These are phyloP conservation scores for Megamerina dolium DNA, from an alignment of 2,888 invertebrate genomes.

Conservation along the genomic window DNA sequence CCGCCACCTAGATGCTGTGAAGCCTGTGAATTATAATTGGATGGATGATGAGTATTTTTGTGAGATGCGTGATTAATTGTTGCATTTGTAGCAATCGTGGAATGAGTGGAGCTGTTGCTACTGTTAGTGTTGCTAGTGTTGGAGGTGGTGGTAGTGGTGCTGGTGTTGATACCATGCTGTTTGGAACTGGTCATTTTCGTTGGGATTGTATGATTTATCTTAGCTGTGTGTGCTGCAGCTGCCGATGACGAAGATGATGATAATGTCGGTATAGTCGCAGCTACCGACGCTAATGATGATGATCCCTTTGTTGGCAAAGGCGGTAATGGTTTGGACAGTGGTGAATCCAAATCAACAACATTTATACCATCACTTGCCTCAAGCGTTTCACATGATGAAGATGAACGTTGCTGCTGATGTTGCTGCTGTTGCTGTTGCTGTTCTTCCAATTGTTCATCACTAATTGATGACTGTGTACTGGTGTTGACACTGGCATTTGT, in stretches of 20 bases:
- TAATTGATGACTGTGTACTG: conserved; percentile 10
- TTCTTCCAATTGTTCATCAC: conserved; percentile 10
- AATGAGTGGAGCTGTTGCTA: neutral
- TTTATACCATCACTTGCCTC: conserved; percentile 37
- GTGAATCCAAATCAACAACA: conserved; percentile 21
- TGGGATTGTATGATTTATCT: conserved; percentile 25
- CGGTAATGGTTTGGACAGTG: conserved; percentile 38
- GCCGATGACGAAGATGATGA: conserved; percentile 5
- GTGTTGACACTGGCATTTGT: conserved; percentile 17
- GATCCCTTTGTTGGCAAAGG: conserved; percentile 34
- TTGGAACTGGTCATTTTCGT: conserved; percentile 6
- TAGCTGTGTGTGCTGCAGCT: neutral
- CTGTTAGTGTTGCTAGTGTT: conserved; percentile 2
- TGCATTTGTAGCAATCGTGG: neutral
- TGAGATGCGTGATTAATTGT: conserved; percentile 8
- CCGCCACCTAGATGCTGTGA: conserved; percentile 23
- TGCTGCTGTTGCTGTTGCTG: conserved; percentile 13
- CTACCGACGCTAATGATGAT: conserved; percentile 10
- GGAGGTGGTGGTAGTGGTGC: conserved; percentile 20
- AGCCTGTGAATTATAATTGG: conserved; percentile 6
- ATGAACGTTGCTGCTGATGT: conserved; percentile 27
- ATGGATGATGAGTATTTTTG: conserved; percentile 10
- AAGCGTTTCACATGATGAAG: conserved; percentile 41
- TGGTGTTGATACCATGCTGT: conserved; percentile 9
- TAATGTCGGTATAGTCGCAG: conserved; percentile 4